Base-by-base conservation (phyloP, 1,140 invertebrate species). In the Protaetia brevitarsis region DNA sequence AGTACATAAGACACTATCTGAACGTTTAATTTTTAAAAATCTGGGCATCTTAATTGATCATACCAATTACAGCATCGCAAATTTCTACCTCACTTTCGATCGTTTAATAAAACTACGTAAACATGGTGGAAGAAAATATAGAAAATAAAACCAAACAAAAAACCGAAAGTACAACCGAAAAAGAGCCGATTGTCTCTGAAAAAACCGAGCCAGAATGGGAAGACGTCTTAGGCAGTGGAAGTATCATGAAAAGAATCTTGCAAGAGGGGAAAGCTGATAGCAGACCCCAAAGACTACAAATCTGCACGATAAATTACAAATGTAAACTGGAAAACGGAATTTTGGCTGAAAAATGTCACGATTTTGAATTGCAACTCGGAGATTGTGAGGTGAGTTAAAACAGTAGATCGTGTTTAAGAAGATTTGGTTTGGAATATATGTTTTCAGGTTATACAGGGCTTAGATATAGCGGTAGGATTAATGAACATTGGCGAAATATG, bases 401-500 rank as follows among this genome's bases (percentile, higher is more conserved):
- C 36, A 56, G 64, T 27, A 45, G 60, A 21, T 7, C 7, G 7
- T 34, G 31, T 7, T 34, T 34, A n/a, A n/a, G n/a, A n/a, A n/a
- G n/a, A n/a, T 34, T 34, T 34, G 7, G n/a, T 7, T 34, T 34
- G n/a, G 7, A 34, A 34, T 7, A 34, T 7, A 28, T 68, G 41
- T 65, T 79, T 79, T 68, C 65, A 85, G 84, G 78, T 88, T 0
- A 80, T 89, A 58, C 84, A 91, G 86, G 94, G 93, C 23, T 73
- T 94, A n/a, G n/a, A n/a, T n/a, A n/a, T n/a, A n/a, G n/a, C n/a
- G n/a, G n/a, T n/a, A n/a, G n/a, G n/a, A n/a, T 71, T 96, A 63
- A 95, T 96, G 94, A 86, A 93, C 75, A 79, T 86, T 72, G 88
- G 86, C 6, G 94, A 96, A 83, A 78, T 83, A 67, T 86, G 89